These are phyloP conservation scores for Oxyura jamaicensis DNA, from an alignment of 2,113 vertebrate genomes.

Conservation along the genomic window DNA sequence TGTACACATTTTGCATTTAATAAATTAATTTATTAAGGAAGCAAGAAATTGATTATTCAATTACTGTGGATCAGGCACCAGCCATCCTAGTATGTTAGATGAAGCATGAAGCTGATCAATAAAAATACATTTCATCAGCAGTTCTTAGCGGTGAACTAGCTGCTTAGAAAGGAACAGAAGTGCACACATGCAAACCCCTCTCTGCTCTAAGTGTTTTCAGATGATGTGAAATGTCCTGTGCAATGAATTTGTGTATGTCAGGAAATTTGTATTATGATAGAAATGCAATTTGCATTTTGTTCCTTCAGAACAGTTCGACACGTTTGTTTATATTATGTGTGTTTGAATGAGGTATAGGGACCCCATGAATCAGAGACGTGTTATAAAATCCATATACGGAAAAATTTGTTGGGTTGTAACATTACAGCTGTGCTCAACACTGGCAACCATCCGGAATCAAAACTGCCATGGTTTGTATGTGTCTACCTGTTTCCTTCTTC, in stretches of 20 bases:
- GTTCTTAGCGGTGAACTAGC: background rate
- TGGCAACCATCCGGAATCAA: slow-evolving; percentile 1
- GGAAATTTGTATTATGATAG: slow-evolving; percentile 27
- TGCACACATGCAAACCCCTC: background rate
- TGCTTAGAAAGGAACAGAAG: background rate
- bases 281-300: slow-evolving; percentile 45
- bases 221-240: background rate
- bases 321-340: slow-evolving; percentile 24
- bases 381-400: background rate
- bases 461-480: background rate
- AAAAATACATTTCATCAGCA: background rate
- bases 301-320: background rate
- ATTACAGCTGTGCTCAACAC: background rate
- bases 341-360: background rate
- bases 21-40: slow-evolving; percentile 68
- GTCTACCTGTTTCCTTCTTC: background rate
- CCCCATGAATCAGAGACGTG: background rate
- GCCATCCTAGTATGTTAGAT: background rate
- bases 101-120: background rate
- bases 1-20: slow-evolving; percentile 54
- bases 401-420: background rate
- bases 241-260: background rate
- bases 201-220: background rate
- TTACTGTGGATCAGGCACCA: slow-evolving; percentile 27
- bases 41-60: slow-evolving; percentile 60